Percentiles rank a stretch among this genome's conserved stretches.
phyloP scores from a whole-genome alignment of 2,113 vertebrate genomes.

The Vanacampus margaritifer region DNA sequence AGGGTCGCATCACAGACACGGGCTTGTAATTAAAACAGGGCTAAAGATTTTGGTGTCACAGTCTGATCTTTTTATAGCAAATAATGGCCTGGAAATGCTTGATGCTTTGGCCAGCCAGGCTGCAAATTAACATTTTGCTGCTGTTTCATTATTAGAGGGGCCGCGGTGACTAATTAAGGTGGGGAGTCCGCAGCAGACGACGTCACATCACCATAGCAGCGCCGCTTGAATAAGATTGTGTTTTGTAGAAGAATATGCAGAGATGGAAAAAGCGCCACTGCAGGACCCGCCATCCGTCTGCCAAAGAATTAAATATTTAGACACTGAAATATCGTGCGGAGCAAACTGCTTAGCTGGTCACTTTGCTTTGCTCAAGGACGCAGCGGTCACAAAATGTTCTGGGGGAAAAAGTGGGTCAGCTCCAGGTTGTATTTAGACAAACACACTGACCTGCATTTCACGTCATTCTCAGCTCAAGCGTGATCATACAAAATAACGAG shows the following conservation, averaged over 20 bases:
- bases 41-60: slow-evolving; percentile 44
- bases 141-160: slow-evolving; percentile 40
- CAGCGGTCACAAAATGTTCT: slow-evolving; percentile 19
- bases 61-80: slow-evolving; percentile 27
- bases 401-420: background rate
- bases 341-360: background rate
- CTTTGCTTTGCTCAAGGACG: slow-evolving; percentile 26
- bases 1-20: slow-evolving; percentile 29
- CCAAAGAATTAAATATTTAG: slow-evolving; percentile 1
- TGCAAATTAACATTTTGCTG: slow-evolving; percentile 36
- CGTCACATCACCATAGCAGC: slow-evolving; percentile 6
- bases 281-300: background rate
- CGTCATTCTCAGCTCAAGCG: background rate
- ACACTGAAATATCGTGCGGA: background rate
- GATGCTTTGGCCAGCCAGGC: slow-evolving; percentile 20
- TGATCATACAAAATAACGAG: background rate
- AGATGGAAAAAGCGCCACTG: background rate
- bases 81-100: slow-evolving; percentile 29
- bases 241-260: background rate
- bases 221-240: background rate
- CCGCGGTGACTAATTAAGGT: slow-evolving; percentile 28
- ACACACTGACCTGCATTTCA: slow-evolving; percentile 23
- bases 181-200: slow-evolving; percentile 5
- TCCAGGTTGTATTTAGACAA: slow-evolving; percentile 23
- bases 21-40: slow-evolving; percentile 48